phyloP scores from a whole-genome alignment of 2,113 vertebrate genomes.

The Lophochroa leadbeateri region DNA sequence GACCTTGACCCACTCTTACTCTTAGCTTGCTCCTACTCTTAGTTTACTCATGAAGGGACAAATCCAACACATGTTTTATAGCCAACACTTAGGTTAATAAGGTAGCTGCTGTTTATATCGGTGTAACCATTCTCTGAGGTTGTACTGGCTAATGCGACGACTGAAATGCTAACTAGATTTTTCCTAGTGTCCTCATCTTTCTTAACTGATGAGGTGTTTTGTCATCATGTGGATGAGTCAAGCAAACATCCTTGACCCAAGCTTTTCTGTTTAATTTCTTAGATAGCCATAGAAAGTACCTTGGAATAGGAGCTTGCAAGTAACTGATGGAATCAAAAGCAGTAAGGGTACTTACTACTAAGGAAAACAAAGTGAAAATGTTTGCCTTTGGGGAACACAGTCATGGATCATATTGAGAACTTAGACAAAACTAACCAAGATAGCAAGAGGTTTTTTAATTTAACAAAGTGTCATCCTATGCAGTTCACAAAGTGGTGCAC shows the following conservation, averaged over 20 bases:
- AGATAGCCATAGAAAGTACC: not conserved
- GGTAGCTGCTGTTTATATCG: not conserved
- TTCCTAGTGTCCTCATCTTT: not conserved
- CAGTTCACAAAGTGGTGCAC: not conserved
- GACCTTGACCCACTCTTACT: not conserved
- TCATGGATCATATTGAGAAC: not conserved
- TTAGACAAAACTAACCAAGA: not conserved
- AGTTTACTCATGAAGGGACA: not conserved
- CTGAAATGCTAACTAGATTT: not conserved
- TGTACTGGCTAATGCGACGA: not conserved
- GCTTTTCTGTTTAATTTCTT: not conserved
- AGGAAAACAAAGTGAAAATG: not conserved
- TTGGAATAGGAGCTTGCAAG: not conserved
- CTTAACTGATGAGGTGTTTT: not conserved
- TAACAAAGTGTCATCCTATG: not conserved
- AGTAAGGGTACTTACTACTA: not conserved
- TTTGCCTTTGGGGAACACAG: not conserved
- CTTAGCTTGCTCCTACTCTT: not conserved
- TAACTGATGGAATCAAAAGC: not conserved
- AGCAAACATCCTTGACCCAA: not conserved
- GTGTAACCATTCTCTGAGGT: not conserved
- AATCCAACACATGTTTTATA: not conserved
- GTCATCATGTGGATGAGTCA: not conserved
- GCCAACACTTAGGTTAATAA: not conserved
- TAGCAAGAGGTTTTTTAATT: not conserved